phyloP scores from a whole-genome alignment of 2,888 invertebrate genomes.

The Orthosia gracilis region DNA sequence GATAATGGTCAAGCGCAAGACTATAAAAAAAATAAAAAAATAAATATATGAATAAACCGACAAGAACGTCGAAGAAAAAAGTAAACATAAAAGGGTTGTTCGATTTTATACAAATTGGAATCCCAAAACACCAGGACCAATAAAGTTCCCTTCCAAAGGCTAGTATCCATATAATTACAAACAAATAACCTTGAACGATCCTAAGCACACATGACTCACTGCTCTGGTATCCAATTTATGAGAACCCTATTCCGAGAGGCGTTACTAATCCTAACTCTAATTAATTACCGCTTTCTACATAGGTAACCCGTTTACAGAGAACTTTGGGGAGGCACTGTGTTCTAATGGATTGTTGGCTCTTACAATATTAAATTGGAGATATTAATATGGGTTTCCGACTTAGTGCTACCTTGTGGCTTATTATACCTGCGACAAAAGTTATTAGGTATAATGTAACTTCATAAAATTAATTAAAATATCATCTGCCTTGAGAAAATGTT shows the following conservation, averaged over 20 bases:
- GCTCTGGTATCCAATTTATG: background rate
- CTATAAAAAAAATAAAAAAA: too few species aligned
- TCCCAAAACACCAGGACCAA: background rate
- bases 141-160: background rate
- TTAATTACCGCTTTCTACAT: conserved; percentile 53
- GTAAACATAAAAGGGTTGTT: too few species aligned
- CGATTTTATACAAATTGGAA: background rate
- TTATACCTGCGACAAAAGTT: background rate
- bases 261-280: conserved; percentile 29
- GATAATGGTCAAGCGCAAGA: too few species aligned
- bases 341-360: conserved; percentile 9
- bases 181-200: conserved; percentile 18
- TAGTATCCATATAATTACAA: background rate
- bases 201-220: conserved; percentile 6
- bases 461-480: background rate
- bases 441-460: background rate
- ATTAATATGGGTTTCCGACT: conserved; percentile 11
- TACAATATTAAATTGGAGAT: conserved; percentile 31
- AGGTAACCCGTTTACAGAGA: conserved; percentile 9
- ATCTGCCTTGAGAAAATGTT: fast-evolving
- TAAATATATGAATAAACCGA: too few species aligned
- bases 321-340: background rate
- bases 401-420: background rate
- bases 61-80: too few species aligned
- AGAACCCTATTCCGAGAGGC: conserved; percentile 46